These are phyloP conservation scores for Schizopygopsis malacanthus DNA, from an alignment of 2,797 vertebrate species.

Conservation along the genomic window DNA sequence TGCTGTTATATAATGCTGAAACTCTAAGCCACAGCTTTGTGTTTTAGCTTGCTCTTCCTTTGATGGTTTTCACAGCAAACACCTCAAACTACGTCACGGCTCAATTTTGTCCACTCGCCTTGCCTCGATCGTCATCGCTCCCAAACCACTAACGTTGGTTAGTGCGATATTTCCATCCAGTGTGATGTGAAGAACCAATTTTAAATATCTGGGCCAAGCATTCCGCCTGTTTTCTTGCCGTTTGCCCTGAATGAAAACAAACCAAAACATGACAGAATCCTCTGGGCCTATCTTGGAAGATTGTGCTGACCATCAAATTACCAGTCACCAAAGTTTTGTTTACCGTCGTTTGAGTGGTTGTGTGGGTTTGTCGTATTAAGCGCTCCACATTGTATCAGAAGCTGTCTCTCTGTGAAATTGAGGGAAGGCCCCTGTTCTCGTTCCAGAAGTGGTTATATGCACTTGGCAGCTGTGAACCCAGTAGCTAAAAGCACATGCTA, in stretches of 20 bases:
- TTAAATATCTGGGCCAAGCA: constrained; percentile 31
- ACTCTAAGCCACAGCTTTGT: constrained; percentile 45
- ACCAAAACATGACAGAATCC: constrained; percentile 42
- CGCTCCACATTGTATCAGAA: constrained; percentile 52
- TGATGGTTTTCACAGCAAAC: constrained; percentile 46
- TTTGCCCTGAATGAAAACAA: constrained; percentile 45
- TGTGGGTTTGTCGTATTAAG: constrained; percentile 60
- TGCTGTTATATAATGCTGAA: constrained; percentile 40
- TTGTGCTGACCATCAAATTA: constrained; percentile 52
- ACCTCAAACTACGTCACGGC: constrained; percentile 43
- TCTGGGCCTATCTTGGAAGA: constrained; percentile 43
- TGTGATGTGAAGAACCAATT: constrained; percentile 35
- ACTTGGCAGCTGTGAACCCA: constrained; percentile 52
- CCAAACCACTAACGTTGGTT: constrained; percentile 27
- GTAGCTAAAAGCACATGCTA: constrained; percentile 58
- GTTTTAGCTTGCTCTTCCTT: constrained; percentile 32
- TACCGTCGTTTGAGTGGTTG: constrained; percentile 51
- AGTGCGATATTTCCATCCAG: constrained; percentile 40
- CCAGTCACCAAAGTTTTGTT: constrained; percentile 54
- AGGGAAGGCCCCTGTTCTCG: constrained; percentile 41
- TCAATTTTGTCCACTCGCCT: constrained; percentile 35
- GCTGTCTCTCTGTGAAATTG: constrained; percentile 49
- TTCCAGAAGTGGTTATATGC: constrained; percentile 55
- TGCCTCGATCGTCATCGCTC: constrained; percentile 34
- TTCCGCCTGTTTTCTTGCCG: constrained; percentile 19